phyloP scores from a whole-genome alignment of 2,888 invertebrate species.

The Halictus ligatus region DNA sequence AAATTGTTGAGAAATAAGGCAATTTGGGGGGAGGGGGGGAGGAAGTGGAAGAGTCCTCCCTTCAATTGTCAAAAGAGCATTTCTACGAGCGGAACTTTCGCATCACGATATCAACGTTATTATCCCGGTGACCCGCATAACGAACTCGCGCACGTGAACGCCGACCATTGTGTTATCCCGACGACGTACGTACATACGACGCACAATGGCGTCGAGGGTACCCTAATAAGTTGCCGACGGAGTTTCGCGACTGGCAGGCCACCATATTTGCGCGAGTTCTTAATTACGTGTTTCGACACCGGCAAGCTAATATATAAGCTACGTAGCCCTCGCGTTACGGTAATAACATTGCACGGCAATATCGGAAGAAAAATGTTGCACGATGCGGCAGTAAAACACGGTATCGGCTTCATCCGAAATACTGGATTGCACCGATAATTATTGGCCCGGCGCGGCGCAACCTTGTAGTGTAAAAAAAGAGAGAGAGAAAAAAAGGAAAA shows the following conservation, averaged over 20 bases:
- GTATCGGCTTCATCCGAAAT: constrained; percentile 61
- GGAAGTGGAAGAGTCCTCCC: background rate
- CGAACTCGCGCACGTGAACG: constrained; percentile 55
- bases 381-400: constrained; percentile 65
- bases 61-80: background rate
- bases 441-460: constrained; percentile 23
- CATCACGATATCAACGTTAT: constrained; percentile 62
- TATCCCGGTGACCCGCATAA: constrained; percentile 59
- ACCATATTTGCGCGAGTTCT: constrained; percentile 73
- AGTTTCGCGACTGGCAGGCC: constrained; percentile 61
- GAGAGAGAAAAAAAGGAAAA: background rate
- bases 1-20: background rate
- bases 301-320: constrained; percentile 67
- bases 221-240: constrained; percentile 66
- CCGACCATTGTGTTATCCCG: constrained; percentile 56
- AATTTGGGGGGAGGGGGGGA: background rate
- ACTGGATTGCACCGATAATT: constrained; percentile 63
- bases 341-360: constrained; percentile 32
- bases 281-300: constrained; percentile 73
- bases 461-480: background rate
- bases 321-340: constrained; percentile 13
- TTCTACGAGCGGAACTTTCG: constrained; percentile 28
- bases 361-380: constrained; percentile 61
- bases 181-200: constrained; percentile 38
- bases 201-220: constrained; percentile 62